These are phyloP conservation scores for Athalia cordata DNA, from an alignment of 2,888 invertebrate species.

Conservation along the genomic window DNA sequence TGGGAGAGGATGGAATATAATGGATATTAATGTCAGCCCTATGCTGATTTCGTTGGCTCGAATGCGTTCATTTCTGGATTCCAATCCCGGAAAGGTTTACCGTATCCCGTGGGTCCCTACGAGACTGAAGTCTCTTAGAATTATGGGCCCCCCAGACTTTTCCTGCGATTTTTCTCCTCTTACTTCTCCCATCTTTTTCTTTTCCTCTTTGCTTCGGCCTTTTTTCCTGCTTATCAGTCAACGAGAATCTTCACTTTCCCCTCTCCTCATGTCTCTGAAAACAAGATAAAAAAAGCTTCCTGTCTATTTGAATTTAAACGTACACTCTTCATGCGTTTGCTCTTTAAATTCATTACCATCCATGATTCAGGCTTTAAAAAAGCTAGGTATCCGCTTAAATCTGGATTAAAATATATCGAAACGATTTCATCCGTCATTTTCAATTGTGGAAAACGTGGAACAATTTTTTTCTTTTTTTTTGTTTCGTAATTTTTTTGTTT, in stretches of 20 bases:
- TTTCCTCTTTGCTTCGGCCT: not conserved
- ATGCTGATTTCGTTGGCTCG: constrained; percentile 58
- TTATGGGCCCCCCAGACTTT: constrained; percentile 28
- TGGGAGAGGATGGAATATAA: constrained; percentile 58
- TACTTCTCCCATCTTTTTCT: not conserved
- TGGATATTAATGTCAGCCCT: constrained; percentile 65
- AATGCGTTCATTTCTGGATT: constrained; percentile 32
- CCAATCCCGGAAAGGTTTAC: constrained; percentile 43
- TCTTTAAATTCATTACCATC: too few relatives aligned
- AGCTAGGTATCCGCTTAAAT: too few relatives aligned
- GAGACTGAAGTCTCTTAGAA: constrained; percentile 31
- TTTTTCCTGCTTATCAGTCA: constrained; percentile 1
- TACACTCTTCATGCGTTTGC: too few relatives aligned
- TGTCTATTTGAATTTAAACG: too few relatives aligned
- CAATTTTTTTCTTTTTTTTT: too few relatives aligned
- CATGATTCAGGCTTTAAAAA: too few relatives aligned
- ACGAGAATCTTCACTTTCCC: not conserved
- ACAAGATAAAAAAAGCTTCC: not conserved
- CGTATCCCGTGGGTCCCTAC: constrained; percentile 11
- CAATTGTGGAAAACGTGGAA: too few relatives aligned
- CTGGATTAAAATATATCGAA: too few relatives aligned
- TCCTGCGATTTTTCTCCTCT: not conserved
- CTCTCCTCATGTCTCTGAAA: not conserved
- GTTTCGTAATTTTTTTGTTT: too few relatives aligned
- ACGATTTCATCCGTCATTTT: too few relatives aligned